Conservation (phyloP, 30 jellyfish, hydroid and myxozoan genomes). For the Hydractinia echinata region DNA sequence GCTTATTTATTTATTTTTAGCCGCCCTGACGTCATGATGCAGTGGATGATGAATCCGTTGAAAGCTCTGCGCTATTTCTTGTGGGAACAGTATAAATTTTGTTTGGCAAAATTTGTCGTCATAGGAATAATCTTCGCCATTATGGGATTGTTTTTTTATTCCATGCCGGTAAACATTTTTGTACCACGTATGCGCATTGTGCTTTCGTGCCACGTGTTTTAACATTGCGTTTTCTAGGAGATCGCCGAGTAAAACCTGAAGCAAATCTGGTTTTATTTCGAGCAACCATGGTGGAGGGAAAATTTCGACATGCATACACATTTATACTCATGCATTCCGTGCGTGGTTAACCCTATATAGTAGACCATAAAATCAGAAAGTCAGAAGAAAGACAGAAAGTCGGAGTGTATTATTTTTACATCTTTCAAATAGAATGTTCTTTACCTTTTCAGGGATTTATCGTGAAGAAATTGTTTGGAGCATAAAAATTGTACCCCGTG, state of each 20-base stretch:
- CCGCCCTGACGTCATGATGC: slow-evolving; percentile 52
- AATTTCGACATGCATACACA: no score
- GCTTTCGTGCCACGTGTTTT: not conserved
- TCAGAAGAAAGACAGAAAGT: no score
- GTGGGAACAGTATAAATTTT: slow-evolving; percentile 48
- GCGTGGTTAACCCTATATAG: no score
- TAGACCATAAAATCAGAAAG: no score
- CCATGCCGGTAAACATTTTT: slow-evolving; percentile 44
- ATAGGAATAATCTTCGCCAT: slow-evolving; percentile 32
- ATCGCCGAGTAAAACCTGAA: no score
- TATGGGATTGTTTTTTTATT: slow-evolving; percentile 40
- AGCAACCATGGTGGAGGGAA: not conserved
- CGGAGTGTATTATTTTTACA: not conserved
- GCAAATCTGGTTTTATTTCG: not conserved
- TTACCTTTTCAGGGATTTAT: slow-evolving; percentile 4
- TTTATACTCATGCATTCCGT: no score
- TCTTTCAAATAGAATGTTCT: not conserved
- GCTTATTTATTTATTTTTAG: slow-evolving; percentile 8
- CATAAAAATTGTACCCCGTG: not conserved
- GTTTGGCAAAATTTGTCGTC: slow-evolving; percentile 34
- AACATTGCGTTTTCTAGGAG: no score
- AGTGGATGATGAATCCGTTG: slow-evolving; percentile 48
- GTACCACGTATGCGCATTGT: not conserved
- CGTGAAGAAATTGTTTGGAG: slow-evolving; percentile 26
- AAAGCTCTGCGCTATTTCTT: slow-evolving; percentile 45